Evolutionary conservation across 2,797 vertebrate genomes (phyloP).

Genomic region (Alcedo quadribrachys): DNA sequence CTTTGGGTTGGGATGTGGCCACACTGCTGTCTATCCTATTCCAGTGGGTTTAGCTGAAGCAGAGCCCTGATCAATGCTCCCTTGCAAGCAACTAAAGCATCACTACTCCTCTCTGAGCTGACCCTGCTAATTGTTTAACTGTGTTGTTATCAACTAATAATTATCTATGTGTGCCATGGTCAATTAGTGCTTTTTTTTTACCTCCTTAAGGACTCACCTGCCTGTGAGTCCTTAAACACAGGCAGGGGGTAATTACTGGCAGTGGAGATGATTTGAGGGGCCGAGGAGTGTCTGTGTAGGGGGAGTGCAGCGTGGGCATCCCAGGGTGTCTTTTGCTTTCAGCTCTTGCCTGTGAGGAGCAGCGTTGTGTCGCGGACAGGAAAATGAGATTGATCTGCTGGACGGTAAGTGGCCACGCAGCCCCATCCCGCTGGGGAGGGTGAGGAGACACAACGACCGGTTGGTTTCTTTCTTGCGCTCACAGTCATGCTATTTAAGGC

Average conservation of each 20-base stretch:
- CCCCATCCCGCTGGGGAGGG: background rate
- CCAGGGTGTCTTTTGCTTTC: accelerated
- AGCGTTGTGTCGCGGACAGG: accelerated
- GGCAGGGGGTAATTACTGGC: background rate
- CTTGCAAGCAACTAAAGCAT: background rate
- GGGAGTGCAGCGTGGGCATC: accelerated
- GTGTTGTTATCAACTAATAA: background rate
- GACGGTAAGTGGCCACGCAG: too few species aligned
- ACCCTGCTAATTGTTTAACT: background rate
- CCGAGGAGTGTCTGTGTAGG: background rate
- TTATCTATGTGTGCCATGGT: background rate
- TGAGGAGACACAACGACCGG: background rate
- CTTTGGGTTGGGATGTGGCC: background rate
- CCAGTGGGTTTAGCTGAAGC: background rate
- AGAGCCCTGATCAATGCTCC: background rate
- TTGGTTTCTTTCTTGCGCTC: background rate
- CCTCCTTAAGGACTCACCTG: background rate
- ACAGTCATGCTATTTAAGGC: background rate
- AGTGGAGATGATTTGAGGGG: background rate
- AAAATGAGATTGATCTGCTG: accelerated
- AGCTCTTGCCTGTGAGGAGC: accelerated
- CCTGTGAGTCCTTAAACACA: background rate
- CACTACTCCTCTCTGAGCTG: too few species aligned
- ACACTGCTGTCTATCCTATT: accelerated
- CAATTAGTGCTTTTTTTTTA: background rate